phyloP scores from a whole-genome alignment of 2,797 vertebrate species.

The Micropoecilia bifurca region DNA sequence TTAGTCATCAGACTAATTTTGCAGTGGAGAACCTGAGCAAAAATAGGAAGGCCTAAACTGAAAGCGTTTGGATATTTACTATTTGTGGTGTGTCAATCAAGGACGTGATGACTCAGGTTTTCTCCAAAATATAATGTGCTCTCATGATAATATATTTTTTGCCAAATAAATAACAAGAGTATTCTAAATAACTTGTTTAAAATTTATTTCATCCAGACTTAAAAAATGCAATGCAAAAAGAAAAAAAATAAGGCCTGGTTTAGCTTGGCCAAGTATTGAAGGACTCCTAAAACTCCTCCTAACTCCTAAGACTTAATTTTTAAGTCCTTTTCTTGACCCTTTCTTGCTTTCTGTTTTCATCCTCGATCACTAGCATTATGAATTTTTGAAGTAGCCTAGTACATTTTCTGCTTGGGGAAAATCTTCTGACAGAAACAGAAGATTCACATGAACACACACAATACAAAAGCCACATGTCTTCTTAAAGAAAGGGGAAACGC shows the following conservation, averaged over 20 bases:
- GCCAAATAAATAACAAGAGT: constrained; percentile 5
- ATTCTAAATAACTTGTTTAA: constrained; percentile 14
- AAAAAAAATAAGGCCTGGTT: neutral
- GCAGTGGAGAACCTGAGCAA: neutral
- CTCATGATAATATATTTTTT: neutral
- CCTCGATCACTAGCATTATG: constrained; percentile 46
- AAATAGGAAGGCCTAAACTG: neutral
- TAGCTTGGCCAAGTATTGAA: constrained; percentile 35
- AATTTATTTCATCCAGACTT: constrained; percentile 6
- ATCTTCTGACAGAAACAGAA: constrained; percentile 45
- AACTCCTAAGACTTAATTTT: constrained; percentile 63
- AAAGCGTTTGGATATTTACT: neutral
- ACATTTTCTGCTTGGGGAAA: constrained; percentile 32
- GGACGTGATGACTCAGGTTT: too few species aligned
- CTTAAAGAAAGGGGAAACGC: constrained; percentile 38
- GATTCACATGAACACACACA: constrained; percentile 24
- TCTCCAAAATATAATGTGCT: neutral
- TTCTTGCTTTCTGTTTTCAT: constrained; percentile 32
- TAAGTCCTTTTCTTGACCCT: constrained; percentile 25
- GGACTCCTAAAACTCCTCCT: constrained; percentile 32
- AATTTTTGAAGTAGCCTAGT: constrained; percentile 55
- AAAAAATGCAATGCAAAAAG: neutral
- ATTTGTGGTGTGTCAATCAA: too few species aligned
- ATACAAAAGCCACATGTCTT: constrained; percentile 41
- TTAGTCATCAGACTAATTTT: neutral